A percentile compares a stretch with the other conserved stretches of the same genome.
These are phyloP conservation scores for Cantharis rustica DNA, from an alignment of 2,888 invertebrate genomes.

Conservation along the genomic window DNA sequence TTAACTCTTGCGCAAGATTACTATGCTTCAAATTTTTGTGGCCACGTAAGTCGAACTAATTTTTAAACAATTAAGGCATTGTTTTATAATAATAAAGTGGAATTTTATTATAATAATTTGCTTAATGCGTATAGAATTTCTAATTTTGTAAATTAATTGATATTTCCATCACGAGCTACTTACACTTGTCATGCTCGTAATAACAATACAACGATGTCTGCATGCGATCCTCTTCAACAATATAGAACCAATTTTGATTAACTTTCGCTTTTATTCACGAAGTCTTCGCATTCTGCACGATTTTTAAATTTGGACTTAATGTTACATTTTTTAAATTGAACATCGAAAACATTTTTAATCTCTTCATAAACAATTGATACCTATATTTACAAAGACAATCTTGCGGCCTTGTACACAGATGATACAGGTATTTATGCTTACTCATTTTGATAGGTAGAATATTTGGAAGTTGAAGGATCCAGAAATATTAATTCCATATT, in stretches of 20 bases:
- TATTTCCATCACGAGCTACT: constrained; percentile 13
- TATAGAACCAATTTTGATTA: neutral
- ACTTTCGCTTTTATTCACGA: constrained; percentile 5
- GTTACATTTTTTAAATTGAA: neutral
- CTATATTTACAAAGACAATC: too few relatives aligned
- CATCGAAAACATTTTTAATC: too few relatives aligned
- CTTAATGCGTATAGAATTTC: neutral
- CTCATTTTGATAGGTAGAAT: too few relatives aligned
- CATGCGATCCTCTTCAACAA: neutral
- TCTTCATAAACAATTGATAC: too few relatives aligned
- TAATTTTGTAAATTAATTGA: constrained; percentile 2
- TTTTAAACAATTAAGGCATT: neutral
- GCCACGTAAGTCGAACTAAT: neutral
- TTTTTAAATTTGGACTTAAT: neutral
- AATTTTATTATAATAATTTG: neutral
- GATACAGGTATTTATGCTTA: too few relatives aligned
- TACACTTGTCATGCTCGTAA: constrained; percentile 11
- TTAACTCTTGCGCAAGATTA: neutral
- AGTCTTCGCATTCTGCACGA: neutral
- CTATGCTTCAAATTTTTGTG: neutral
- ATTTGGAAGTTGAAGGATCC: too few relatives aligned
- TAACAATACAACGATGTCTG: neutral
- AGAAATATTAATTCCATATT: too few relatives aligned
- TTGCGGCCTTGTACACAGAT: too few relatives aligned
- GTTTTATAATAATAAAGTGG: neutral